These are phyloP conservation scores for Drosophila paranaensis DNA, from an alignment of 2,888 invertebrate genomes.

Conservation along the genomic window DNA sequence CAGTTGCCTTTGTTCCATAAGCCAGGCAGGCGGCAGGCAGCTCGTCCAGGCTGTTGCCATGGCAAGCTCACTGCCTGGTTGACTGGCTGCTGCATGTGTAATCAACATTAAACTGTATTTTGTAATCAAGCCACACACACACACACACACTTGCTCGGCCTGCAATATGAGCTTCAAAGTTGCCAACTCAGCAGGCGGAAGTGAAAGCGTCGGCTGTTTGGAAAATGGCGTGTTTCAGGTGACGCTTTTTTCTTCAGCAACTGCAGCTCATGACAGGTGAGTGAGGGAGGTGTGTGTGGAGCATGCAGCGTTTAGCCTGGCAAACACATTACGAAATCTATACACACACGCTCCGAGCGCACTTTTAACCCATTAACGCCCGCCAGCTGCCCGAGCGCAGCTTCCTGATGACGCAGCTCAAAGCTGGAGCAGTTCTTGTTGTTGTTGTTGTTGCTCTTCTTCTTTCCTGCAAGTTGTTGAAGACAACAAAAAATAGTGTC, in stretches of 20 bases:
- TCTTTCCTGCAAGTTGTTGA: conserved; percentile 57
- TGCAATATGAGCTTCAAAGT: conserved; percentile 45
- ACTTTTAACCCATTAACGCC: conserved; percentile 80
- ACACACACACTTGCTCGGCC: conserved; percentile 3
- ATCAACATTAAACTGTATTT: conserved; percentile 80
- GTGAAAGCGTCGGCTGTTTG: conserved; percentile 60
- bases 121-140: conserved; percentile 69
- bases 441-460: conserved; percentile 15
- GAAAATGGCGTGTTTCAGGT: conserved; percentile 71
- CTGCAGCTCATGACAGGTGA: conserved; percentile 67
- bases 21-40: conserved; percentile 31
- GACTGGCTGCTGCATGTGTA: conserved; percentile 66
- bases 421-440: conserved; percentile 26
- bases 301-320: conserved; percentile 28
- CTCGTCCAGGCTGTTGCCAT: conserved; percentile 7
- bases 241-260: conserved; percentile 60
- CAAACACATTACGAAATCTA: conserved; percentile 78
- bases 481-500: conserved; percentile 70
- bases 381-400: conserved; percentile 48
- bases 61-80: conserved; percentile 31
- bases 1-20: conserved; percentile 45
- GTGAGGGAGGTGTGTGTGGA: neutral
- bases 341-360: conserved; percentile 77
- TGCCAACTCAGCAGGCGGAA: conserved; percentile 74
- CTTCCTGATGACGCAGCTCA: conserved; percentile 59